Evolutionary conservation across 2,113 vertebrate species (phyloP), one percentile per base, ranked within the genome.

Genomic region (Garra rufa): DNA sequence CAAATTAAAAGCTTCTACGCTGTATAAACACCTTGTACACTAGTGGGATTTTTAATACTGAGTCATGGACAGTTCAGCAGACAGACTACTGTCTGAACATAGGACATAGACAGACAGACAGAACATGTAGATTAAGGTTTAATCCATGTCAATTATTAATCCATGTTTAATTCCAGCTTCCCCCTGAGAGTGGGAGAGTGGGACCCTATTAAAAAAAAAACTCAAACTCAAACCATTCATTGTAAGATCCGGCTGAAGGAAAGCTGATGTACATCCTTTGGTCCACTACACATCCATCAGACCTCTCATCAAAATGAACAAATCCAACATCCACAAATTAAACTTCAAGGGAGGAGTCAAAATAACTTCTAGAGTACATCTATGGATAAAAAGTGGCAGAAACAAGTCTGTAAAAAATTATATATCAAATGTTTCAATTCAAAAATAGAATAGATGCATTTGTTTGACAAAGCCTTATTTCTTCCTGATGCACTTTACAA

Each of bases 101-200:
- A 93, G 89, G 88, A 90, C 91, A 91, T 76, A 87, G 84, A 86
- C 92, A 92, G 90, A 93, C 91, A 91, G 93, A 93, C 91, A 92
- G 89, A 89, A 90, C 91, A 91, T 93, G 70, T 76, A 88, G 84
- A 86, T 88, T 87, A 86, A 88, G 79, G 90, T 92, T 94, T 95
- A 94, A 93, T 92, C 93, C 92, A 94, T 95, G 93, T 94, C 93
- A 94, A 93, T 93, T 93, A 94, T 94, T 93, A 94, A 94, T 94
- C 94, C 93, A 93, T 90, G 91, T 91, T 92, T 94, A 93, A 93
- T 94, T 95, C 94, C 92, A 93, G 88, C 89, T 94, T 67, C 92
- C 89, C 91, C 91, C 89, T 90, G 90, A 91, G 89, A 67, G 28
- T 67, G 63, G 63, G 34, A 24, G 50, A 88, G 89, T 89, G 91